These are phyloP conservation scores for Agrochola circellaris DNA, from an alignment of 2,888 invertebrate genomes.

Conservation along the genomic window DNA sequence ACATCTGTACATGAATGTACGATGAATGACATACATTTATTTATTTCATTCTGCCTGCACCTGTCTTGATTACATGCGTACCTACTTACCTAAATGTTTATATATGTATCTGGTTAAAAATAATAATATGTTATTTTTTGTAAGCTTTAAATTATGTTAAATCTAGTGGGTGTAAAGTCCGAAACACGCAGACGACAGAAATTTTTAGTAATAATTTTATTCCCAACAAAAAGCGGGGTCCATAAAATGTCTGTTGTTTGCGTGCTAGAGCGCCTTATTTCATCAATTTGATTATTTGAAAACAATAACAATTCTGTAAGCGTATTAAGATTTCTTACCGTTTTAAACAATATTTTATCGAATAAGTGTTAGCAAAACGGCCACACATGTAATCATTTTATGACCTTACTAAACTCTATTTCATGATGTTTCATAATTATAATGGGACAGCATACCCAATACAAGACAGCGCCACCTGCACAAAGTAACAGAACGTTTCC, in stretches of 20 bases:
- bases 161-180: not conserved
- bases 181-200: not conserved
- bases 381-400: not conserved
- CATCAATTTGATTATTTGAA: not conserved
- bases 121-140: slow-evolving; percentile 2
- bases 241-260: not conserved
- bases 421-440: not conserved
- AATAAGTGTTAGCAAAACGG: not conserved
- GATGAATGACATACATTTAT: not conserved
- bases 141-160: slow-evolving; percentile 3
- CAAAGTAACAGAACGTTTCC: not conserved
- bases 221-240: not conserved
- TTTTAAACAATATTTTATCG: not conserved
- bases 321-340: not conserved
- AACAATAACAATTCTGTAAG: not conserved
- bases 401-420: not conserved
- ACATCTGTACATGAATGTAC: not conserved
- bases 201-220: not conserved
- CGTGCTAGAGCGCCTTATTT: not conserved
- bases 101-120: not conserved
- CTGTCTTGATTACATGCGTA: not conserved
- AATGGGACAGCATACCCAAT: not conserved
- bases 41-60: not conserved
- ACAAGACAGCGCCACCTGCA: not conserved
- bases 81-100: not conserved